Percentiles rank a stretch among this genome's conserved stretches.
phyloP scores from a whole-genome alignment of 2,888 invertebrate species.

The Coleophora deauratella region DNA sequence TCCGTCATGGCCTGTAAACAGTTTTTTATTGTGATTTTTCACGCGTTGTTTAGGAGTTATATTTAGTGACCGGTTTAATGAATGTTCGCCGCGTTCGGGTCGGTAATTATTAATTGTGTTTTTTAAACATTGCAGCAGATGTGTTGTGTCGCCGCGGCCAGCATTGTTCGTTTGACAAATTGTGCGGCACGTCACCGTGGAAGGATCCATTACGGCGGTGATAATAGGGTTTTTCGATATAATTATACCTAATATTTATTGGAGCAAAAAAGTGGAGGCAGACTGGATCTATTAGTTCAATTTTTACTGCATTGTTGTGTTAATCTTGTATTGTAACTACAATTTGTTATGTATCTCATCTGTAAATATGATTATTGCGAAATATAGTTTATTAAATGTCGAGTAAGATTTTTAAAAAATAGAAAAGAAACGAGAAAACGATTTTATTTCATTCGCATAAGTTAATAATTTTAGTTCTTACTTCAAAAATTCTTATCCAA shows the following conservation, averaged over 20 bases:
- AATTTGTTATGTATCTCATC: too few species aligned
- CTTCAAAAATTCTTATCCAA: too few species aligned
- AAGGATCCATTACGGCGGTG: conserved; percentile 1
- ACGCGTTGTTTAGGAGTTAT: conserved; percentile 59
- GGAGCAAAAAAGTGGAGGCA: conserved; percentile 9
- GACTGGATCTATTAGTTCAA: not conserved
- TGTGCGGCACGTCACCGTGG: conserved; percentile 21
- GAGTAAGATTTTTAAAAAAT: too few species aligned
- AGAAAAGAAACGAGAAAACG: too few species aligned
- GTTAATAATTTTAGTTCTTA: too few species aligned
- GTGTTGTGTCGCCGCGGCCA: conserved; percentile 19
- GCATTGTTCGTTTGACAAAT: conserved; percentile 42
- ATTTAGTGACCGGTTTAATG: conserved; percentile 44
- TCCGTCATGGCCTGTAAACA: conserved; percentile 61
- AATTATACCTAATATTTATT: conserved; percentile 17
- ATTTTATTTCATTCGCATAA: too few species aligned
- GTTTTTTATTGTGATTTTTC: conserved; percentile 50
- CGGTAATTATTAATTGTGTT: conserved; percentile 39
- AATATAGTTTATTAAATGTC: too few species aligned
- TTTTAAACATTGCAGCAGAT: conserved; percentile 40
- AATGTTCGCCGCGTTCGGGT: conserved; percentile 21
- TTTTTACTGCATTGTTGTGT: too few species aligned
- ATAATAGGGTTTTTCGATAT: conserved; percentile 5
- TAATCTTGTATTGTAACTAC: too few species aligned
- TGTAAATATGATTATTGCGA: too few species aligned